phyloP scores from a whole-genome alignment of 2,888 invertebrate genomes.

The Idaea aversata region DNA sequence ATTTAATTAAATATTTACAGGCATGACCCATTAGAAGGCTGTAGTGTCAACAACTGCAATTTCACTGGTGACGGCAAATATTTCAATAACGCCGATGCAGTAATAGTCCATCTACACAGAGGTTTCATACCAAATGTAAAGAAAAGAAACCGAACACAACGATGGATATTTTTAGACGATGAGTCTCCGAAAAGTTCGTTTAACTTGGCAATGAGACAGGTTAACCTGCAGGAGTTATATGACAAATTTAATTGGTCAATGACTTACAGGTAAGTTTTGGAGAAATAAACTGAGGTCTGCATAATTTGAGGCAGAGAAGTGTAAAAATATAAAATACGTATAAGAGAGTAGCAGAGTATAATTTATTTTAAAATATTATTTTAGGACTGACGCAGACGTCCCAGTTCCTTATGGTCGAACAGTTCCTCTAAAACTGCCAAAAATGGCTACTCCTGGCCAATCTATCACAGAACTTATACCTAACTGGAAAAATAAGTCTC shows the following conservation, averaged over 20 bases:
- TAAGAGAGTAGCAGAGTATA: too few species aligned
- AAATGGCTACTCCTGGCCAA: constrained; percentile 5
- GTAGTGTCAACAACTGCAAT: constrained; percentile 82
- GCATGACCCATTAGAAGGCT: constrained; percentile 75
- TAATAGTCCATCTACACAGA: constrained; percentile 77
- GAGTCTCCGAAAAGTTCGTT: constrained; percentile 83
- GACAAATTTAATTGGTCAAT: constrained; percentile 33
- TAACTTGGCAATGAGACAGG: constrained; percentile 46
- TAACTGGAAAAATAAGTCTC: constrained; percentile 58
- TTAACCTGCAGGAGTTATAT: constrained; percentile 62
- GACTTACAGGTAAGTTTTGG: constrained; percentile 68
- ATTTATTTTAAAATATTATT: background rate
- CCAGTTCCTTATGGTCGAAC: constrained; percentile 84
- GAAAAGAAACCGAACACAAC: constrained; percentile 64
- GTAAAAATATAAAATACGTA: too few species aligned
- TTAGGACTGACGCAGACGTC: constrained; percentile 36
- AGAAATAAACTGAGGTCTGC: too few species aligned
- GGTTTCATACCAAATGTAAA: constrained; percentile 21
- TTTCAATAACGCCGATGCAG: constrained; percentile 80
- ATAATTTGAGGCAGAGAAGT: too few species aligned
- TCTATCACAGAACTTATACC: constrained; percentile 41
- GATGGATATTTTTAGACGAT: constrained; percentile 85
- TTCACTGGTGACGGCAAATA: constrained; percentile 76
- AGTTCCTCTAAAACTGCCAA: constrained; percentile 41
- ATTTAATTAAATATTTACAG: constrained; percentile 41